Conservation (phyloP, 1,140 invertebrate species). For the Eriosoma lanigerum region DNA sequence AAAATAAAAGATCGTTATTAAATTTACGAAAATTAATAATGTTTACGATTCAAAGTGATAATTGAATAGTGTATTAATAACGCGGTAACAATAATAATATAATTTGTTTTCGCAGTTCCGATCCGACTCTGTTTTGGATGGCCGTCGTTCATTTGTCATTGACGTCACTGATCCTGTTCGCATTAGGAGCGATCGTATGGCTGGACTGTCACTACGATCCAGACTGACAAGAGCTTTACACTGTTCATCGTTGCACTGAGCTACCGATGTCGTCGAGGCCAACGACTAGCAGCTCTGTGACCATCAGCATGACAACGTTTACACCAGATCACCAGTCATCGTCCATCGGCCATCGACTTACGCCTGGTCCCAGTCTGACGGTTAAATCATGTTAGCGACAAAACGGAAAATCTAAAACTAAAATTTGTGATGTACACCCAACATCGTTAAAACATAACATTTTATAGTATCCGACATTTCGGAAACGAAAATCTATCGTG, state of each 20-base stretch:
- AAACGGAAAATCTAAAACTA: too few species aligned
- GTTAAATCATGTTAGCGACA: conserved; percentile 17
- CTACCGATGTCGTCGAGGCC: conserved; percentile 12
- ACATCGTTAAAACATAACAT: too few species aligned
- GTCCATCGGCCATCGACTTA: background rate
- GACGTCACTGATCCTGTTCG: conserved; percentile 16
- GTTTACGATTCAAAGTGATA: too few species aligned
- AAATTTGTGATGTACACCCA: too few species aligned
- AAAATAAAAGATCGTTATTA: too few species aligned
- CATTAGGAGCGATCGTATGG: conserved; percentile 32
- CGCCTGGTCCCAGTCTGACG: conserved; percentile 17
- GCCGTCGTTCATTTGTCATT: conserved; percentile 44
- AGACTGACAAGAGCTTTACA: conserved; percentile 51
- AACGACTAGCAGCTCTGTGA: conserved; percentile 44
- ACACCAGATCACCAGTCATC: conserved; percentile 16
- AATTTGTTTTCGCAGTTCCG: conserved; percentile 20
- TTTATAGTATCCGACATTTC: too few species aligned
- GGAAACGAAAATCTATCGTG: too few species aligned
- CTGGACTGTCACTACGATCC: conserved; percentile 50
- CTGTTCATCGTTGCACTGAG: background rate
- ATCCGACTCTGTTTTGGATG: conserved; percentile 38
- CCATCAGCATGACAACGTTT: conserved; percentile 44
- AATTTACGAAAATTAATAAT: too few species aligned
- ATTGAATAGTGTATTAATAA: too few species aligned
- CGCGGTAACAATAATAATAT: background rate